These are phyloP conservation scores for Altica lythri DNA, from an alignment of 2,888 invertebrate genomes.

Conservation along the genomic window DNA sequence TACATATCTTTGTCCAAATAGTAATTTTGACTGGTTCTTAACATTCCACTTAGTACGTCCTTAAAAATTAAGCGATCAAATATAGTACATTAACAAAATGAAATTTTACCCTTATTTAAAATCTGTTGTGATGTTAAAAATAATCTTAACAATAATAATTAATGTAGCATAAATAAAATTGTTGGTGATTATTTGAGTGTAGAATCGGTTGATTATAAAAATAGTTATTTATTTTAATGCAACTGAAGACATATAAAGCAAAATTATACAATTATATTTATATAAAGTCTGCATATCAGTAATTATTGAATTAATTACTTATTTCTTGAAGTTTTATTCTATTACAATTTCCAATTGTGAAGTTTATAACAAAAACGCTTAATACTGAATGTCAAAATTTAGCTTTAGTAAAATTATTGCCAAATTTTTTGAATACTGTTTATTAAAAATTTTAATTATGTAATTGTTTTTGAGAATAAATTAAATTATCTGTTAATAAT, in stretches of 20 bases:
- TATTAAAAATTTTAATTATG: too few species aligned
- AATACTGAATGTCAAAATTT: slow-evolving; percentile 27
- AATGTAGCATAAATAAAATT: too few species aligned
- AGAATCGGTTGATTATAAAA: too few species aligned
- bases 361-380: slow-evolving; percentile 35
- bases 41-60: background rate
- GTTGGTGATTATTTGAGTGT: too few species aligned
- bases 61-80: background rate
- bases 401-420: background rate
- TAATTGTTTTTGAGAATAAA: too few species aligned
- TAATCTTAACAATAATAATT: too few species aligned
- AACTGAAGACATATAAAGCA: too few species aligned
- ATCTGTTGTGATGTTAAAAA: slow-evolving; percentile 39
- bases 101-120: slow-evolving; percentile 18
- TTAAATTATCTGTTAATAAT: too few species aligned
- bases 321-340: background rate
- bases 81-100: background rate
- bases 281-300: slow-evolving; percentile 20
- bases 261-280: background rate
- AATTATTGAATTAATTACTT: background rate
- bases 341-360: background rate
- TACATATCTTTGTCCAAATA: background rate
- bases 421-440: too few species aligned
- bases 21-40: background rate
- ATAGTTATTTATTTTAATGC: too few species aligned